These are phyloP conservation scores for Orestias chungarensis DNA, from an alignment of 2,797 vertebrate genomes.

Conservation along the genomic window DNA sequence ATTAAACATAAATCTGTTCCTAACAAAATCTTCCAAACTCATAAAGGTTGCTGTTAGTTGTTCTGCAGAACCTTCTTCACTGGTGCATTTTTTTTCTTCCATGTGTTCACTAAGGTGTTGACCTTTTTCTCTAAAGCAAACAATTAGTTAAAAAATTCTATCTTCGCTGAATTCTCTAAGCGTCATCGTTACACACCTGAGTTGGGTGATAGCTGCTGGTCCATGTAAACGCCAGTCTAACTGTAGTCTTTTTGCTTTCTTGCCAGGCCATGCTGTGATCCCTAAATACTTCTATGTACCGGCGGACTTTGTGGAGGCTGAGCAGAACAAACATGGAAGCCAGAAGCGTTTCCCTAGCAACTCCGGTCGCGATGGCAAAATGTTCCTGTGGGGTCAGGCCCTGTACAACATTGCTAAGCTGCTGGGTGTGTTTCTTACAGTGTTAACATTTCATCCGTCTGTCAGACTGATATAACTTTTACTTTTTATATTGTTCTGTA, in stretches of 20 bases:
- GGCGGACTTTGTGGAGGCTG: constrained; percentile 91
- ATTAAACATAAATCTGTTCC: background rate
- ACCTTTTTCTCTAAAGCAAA: background rate
- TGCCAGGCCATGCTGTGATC: constrained; percentile 86
- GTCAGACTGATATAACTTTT: background rate
- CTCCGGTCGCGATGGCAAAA: constrained; percentile 88
- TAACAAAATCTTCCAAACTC: too few species aligned
- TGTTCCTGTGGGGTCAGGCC: constrained; percentile 96
- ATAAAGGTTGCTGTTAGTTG: background rate
- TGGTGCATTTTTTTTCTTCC: background rate
- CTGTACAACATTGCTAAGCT: constrained; percentile 92
- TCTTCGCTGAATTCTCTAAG: background rate
- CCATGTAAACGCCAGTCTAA: constrained; percentile 7
- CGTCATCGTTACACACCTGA: background rate
- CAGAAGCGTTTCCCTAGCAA: constrained; percentile 96
- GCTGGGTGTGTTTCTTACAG: constrained; percentile 81
- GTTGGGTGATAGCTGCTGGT: background rate
- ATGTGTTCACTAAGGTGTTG: background rate
- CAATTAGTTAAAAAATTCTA: background rate
- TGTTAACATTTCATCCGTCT: background rate
- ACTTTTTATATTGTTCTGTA: background rate
- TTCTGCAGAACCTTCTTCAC: background rate
- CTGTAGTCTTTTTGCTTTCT: background rate
- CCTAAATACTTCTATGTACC: constrained; percentile 97
- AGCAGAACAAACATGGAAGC: constrained; percentile 90